phyloP scores from a whole-genome alignment of 2,888 invertebrate species.

The Nomada ferruginata region DNA sequence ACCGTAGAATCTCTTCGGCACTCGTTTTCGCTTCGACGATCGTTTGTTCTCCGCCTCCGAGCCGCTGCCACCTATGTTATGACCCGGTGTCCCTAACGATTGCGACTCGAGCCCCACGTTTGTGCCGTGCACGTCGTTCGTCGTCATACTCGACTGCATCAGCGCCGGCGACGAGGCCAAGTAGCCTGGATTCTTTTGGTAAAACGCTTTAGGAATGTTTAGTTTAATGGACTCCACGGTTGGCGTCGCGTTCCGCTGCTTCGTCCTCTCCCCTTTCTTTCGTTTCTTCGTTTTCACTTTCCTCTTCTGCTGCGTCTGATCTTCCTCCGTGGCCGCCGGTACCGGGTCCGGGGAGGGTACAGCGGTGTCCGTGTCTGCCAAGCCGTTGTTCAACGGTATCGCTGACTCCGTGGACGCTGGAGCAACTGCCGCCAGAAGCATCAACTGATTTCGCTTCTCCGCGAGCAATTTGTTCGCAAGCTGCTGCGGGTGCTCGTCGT shows the following conservation, averaged over 20 bases:
- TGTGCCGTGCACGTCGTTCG: slow-evolving; percentile 57
- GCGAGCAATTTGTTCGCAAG: slow-evolving; percentile 90
- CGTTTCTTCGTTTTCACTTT: slow-evolving; percentile 88
- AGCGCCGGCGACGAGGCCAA: slow-evolving; percentile 61
- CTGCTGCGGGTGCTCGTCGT: slow-evolving; percentile 92
- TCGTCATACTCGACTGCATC: slow-evolving; percentile 67
- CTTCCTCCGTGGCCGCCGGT: slow-evolving; percentile 48
- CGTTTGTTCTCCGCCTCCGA: slow-evolving; percentile 88
- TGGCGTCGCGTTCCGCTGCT: slow-evolving; percentile 79
- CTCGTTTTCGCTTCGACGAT: slow-evolving; percentile 91
- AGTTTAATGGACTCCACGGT: slow-evolving; percentile 86
- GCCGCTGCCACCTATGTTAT: slow-evolving; percentile 79
- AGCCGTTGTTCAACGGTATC: slow-evolving; percentile 80
- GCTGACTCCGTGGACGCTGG: slow-evolving; percentile 81
- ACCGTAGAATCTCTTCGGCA: slow-evolving; percentile 94
- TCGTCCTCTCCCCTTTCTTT: slow-evolving; percentile 82
- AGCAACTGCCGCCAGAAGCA: slow-evolving; percentile 87
- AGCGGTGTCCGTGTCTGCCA: slow-evolving; percentile 64
- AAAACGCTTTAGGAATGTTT: slow-evolving; percentile 86
- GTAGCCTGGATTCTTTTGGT: slow-evolving; percentile 76
- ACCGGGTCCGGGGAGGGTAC: slow-evolving; percentile 68
- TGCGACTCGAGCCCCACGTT: slow-evolving; percentile 45
- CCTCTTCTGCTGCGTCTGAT: slow-evolving; percentile 79
- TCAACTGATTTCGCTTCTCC: slow-evolving; percentile 90
- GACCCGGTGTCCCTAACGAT: slow-evolving; percentile 48